Conservation (phyloP, 1,140 invertebrate genomes). For the Pectinophora gossypiella region DNA sequence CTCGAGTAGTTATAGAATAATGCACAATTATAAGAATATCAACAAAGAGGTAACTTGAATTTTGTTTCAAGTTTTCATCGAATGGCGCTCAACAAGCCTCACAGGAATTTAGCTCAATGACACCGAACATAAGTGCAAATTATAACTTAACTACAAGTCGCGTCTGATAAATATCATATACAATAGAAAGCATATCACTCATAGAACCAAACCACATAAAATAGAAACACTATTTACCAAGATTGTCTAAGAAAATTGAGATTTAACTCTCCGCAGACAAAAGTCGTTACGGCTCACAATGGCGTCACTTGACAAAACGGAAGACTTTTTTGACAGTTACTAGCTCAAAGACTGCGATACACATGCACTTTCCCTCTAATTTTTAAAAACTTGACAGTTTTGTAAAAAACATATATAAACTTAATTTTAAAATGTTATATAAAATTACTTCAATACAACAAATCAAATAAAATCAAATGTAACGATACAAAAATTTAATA, state of each 20-base stretch:
- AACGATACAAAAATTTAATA: no score
- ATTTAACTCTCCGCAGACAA: slow-evolving; percentile 77
- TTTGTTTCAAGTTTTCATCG: slow-evolving; percentile 61
- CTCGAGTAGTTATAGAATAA: no score
- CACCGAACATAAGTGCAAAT: slow-evolving; percentile 73
- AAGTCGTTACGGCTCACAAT: slow-evolving; percentile 88
- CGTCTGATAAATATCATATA: slow-evolving; percentile 58
- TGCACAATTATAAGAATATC: not conserved
- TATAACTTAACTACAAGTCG: slow-evolving; percentile 58
- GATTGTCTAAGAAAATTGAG: slow-evolving; percentile 81
- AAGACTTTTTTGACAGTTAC: slow-evolving; percentile 47
- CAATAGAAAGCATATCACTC: slow-evolving; percentile 32
- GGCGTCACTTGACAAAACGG: slow-evolving; percentile 79
- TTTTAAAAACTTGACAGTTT: no score
- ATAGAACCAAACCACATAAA: slow-evolving; percentile 54
- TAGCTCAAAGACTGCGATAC: no score
- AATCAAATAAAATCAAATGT: no score
- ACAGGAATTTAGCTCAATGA: slow-evolving; percentile 78
- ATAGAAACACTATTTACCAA: slow-evolving; percentile 76
- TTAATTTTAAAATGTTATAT: no score
- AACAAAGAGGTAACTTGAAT: slow-evolving; percentile 43
- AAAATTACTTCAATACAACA: no score
- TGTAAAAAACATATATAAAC: no score
- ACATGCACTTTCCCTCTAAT: no score
- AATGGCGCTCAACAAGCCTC: slow-evolving; percentile 78